phyloP scores from a whole-genome alignment of 2,888 invertebrate genomes.

The Drosophila anceps region DNA sequence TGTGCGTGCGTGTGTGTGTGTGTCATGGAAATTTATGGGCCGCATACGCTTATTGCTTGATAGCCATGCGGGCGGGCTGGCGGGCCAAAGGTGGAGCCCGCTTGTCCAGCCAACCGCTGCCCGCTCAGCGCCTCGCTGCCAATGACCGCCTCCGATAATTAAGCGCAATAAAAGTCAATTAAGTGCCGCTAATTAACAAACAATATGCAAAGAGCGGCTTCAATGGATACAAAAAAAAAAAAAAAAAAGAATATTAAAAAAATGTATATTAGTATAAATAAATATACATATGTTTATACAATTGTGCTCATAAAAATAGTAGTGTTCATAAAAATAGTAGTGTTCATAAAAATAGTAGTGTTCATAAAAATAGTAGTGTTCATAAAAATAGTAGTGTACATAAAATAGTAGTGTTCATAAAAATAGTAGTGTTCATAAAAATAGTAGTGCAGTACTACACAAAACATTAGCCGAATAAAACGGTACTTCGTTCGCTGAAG shows the following conservation, averaged over 20 bases:
- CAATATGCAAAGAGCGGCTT: conserved; percentile 52
- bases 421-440: no score
- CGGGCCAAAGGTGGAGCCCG: conserved; percentile 49
- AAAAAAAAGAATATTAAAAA: neutral
- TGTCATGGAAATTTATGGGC: conserved; percentile 44
- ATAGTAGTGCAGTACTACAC: no score
- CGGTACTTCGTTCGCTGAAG: no score
- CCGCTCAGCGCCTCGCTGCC: conserved; percentile 12
- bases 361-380: neutral
- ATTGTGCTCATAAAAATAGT: neutral
- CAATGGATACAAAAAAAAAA: conserved; percentile 1
- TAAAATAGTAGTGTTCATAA: neutral
- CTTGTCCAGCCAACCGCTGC: conserved; percentile 9
- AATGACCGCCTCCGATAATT: conserved; percentile 52
- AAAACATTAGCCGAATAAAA: no score
- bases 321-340: no score
- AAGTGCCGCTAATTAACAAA: conserved; percentile 60
- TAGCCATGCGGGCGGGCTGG: conserved; percentile 39
- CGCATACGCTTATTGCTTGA: conserved; percentile 7
- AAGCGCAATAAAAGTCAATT: conserved; percentile 70
- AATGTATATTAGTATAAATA: neutral
- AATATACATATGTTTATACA: neutral
- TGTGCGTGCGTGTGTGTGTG: neutral
- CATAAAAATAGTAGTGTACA: no score
- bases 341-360: no score